A percentile compares a stretch with the other conserved stretches of the same genome.
Conservation (phyloP, 2,888 invertebrate species). For the Blastobasis lacticolella region DNA sequence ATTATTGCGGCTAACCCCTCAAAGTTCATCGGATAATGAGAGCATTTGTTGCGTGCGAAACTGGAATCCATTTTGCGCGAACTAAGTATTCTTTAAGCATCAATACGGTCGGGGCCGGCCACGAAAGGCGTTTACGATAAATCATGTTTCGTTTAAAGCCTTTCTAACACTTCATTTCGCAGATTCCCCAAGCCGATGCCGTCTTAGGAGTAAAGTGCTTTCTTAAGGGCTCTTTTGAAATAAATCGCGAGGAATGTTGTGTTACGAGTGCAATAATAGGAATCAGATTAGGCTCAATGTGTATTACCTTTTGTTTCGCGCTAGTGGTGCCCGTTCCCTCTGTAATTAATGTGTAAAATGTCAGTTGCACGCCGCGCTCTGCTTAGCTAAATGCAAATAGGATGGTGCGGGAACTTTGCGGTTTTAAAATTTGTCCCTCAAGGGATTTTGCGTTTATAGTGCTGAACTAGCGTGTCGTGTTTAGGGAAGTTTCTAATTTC, state of each 20-base stretch:
- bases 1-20: slow-evolving; percentile 11
- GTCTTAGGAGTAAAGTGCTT: slow-evolving; percentile 36
- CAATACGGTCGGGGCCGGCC: slow-evolving; percentile 28
- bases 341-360: slow-evolving; percentile 41
- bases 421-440: neutral
- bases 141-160: slow-evolving; percentile 41
- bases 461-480: neutral
- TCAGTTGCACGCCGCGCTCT: slow-evolving; percentile 18
- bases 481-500: neutral
- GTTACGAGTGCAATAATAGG: slow-evolving; percentile 59
- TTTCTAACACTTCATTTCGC: slow-evolving; percentile 56
- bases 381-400: slow-evolving; percentile 1
- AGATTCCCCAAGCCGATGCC: slow-evolving; percentile 52
- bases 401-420: neutral
- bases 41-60: slow-evolving; percentile 74
- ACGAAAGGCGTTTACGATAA: slow-evolving; percentile 25
- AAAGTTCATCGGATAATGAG: slow-evolving; percentile 70
- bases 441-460: too few relatives aligned
- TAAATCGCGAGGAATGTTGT: slow-evolving; percentile 59
- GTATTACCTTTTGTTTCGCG: slow-evolving; percentile 53
- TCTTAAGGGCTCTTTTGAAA: slow-evolving; percentile 63
- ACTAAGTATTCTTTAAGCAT: slow-evolving; percentile 50
- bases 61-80: slow-evolving; percentile 69
- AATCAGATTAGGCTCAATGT: slow-evolving; percentile 58
- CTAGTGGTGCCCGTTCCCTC: slow-evolving; percentile 34